A percentile compares a stretch with the other conserved stretches of the same genome.
Conservation (phyloP, 2,797 vertebrate species). For the Parotocinclus haroldoi region DNA sequence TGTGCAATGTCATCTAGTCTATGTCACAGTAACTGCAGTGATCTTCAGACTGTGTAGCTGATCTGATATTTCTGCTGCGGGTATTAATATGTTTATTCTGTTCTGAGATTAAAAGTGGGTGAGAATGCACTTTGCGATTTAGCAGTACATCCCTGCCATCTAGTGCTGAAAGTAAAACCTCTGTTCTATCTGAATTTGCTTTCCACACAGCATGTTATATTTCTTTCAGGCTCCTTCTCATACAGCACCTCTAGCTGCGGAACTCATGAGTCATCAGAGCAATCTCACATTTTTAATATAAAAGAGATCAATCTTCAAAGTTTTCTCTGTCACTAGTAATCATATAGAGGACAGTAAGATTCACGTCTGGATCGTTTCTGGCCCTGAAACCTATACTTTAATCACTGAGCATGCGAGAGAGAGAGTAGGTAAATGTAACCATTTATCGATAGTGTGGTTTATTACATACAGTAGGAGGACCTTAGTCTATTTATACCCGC, state of each 20-base stretch:
- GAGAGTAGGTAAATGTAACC: too few relatives aligned
- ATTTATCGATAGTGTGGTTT: too few relatives aligned
- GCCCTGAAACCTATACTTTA: too few relatives aligned
- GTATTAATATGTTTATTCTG: conserved; percentile 10
- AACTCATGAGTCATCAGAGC: conserved; percentile 4
- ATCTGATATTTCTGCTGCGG: not conserved
- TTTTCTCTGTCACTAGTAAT: not conserved
- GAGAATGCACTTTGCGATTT: not conserved
- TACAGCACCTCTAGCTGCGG: not conserved
- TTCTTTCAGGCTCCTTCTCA: too few relatives aligned
- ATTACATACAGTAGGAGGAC: too few relatives aligned
- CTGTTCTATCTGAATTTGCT: not conserved
- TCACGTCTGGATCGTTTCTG: not conserved
- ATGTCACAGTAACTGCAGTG: not conserved
- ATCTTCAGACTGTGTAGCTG: not conserved
- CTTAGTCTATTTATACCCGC: too few relatives aligned
- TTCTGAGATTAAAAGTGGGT: not conserved
- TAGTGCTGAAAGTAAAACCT: conserved; percentile 32
- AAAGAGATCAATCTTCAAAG: not conserved
- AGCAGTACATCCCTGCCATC: conserved; percentile 46
- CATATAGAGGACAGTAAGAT: not conserved
- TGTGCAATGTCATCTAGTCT: not conserved
- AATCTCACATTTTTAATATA: not conserved
- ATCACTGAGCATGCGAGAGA: too few relatives aligned
- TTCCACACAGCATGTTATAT: too few relatives aligned